Evolutionary conservation across 2,888 invertebrate species (phyloP).

Genomic region (Conus canariensis): DNA sequence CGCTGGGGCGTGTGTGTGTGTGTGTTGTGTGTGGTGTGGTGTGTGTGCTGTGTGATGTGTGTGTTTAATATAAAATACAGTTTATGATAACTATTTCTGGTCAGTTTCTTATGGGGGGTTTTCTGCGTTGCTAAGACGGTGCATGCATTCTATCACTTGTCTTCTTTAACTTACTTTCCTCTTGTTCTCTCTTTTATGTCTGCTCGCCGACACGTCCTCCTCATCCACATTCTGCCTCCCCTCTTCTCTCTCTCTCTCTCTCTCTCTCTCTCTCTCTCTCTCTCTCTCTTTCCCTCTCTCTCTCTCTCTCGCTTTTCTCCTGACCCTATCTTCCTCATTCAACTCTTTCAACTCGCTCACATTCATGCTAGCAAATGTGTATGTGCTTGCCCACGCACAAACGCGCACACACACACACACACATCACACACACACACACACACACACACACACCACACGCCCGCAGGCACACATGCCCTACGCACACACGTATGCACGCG

Average conservation of each 20-base stretch:
- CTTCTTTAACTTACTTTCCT: not conserved
- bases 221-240: not conserved
- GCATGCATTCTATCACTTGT: not conserved
- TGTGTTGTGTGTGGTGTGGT: not conserved
- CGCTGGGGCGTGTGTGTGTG: too few relatives aligned
- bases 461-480: too few relatives aligned
- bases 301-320: not conserved
- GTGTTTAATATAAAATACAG: not conserved
- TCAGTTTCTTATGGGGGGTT: too few relatives aligned
- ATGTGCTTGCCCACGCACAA: too few relatives aligned
- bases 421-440: too few relatives aligned
- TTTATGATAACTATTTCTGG: too few relatives aligned
- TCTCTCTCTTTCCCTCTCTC: not conserved
- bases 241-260: slow-evolving; percentile 8
- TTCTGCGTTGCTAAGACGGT: not conserved
- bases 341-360: too few relatives aligned
- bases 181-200: not conserved
- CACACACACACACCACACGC: too few relatives aligned
- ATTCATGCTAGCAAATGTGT: too few relatives aligned
- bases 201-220: not conserved
- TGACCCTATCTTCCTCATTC: not conserved
- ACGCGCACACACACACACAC: too few relatives aligned
- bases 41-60: not conserved
- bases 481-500: too few relatives aligned
- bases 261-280: slow-evolving; percentile 2